Evolutionary conservation across 2,797 vertebrate genomes (phyloP).

Genomic region (Tarsius wallacei): DNA sequence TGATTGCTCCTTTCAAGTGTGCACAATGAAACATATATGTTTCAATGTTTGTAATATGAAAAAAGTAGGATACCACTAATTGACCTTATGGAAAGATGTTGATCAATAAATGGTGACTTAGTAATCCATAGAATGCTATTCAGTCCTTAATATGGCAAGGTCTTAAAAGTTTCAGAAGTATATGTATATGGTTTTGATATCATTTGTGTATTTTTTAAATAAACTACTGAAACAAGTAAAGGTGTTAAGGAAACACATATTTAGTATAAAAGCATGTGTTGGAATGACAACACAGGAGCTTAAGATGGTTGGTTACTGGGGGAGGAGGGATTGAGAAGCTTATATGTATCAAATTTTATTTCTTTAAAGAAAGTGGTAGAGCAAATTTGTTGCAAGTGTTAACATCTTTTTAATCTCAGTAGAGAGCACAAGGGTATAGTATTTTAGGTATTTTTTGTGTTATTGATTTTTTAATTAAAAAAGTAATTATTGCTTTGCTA

Average conservation of each 20-base stretch:
- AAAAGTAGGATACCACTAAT: not conserved
- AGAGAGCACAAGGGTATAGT: not conserved
- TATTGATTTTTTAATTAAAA: slow-evolving; percentile 42
- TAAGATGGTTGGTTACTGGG: not conserved
- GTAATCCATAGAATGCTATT: not conserved
- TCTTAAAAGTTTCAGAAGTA: not conserved
- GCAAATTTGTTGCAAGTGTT: not conserved
- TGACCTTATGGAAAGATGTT: not conserved
- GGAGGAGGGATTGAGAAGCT: not conserved
- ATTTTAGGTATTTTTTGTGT: slow-evolving; percentile 49
- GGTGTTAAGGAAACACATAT: not conserved
- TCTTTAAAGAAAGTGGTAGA: not conserved
- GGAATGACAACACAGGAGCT: not conserved
- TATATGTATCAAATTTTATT: not conserved
- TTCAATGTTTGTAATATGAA: slow-evolving; percentile 6
- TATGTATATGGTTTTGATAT: not conserved
- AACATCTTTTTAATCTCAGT: not conserved
- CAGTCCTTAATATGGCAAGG: not conserved
- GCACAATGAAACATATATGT: not conserved
- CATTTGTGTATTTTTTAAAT: slow-evolving; percentile 30
- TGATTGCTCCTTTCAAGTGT: not conserved
- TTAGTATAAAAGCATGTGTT: not conserved
- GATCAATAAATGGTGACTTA: not conserved
- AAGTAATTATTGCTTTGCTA: not conserved
- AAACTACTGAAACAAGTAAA: not conserved